phyloP scores from a whole-genome alignment of 2,113 vertebrate genomes.

The Marcusenius ussheri region DNA sequence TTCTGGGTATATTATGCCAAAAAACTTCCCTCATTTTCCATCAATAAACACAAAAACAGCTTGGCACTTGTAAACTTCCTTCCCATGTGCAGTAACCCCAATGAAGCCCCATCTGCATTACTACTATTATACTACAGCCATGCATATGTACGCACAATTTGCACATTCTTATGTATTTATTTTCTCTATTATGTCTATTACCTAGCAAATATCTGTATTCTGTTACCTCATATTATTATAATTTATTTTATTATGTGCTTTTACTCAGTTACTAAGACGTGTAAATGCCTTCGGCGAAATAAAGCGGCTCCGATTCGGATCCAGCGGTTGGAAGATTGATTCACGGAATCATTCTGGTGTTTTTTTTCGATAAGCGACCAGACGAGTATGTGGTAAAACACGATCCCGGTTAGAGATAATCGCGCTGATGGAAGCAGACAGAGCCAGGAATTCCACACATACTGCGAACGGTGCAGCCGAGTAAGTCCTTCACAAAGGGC shows the following conservation, averaged over 20 bases:
- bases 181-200: neutral
- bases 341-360: neutral
- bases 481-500: slow-evolving; percentile 24
- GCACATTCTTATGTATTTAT: neutral
- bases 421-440: neutral
- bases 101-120: neutral
- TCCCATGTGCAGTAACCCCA: neutral
- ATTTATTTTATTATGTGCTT: neutral
- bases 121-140: neutral
- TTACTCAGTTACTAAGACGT: neutral
- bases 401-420: neutral
- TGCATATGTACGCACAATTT: neutral
- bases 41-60: neutral
- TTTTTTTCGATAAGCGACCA: neutral
- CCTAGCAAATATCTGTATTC: neutral
- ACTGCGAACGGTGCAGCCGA: neutral
- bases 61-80: neutral
- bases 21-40: neutral
- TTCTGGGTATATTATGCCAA: neutral
- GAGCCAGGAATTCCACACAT: neutral
- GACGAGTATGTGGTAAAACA: neutral
- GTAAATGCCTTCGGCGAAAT: neutral
- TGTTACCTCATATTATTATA: neutral
- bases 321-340: neutral
- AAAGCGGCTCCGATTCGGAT: neutral